These are phyloP conservation scores for Pipa parva DNA, from an alignment of 2,113 vertebrate genomes.

Conservation along the genomic window DNA sequence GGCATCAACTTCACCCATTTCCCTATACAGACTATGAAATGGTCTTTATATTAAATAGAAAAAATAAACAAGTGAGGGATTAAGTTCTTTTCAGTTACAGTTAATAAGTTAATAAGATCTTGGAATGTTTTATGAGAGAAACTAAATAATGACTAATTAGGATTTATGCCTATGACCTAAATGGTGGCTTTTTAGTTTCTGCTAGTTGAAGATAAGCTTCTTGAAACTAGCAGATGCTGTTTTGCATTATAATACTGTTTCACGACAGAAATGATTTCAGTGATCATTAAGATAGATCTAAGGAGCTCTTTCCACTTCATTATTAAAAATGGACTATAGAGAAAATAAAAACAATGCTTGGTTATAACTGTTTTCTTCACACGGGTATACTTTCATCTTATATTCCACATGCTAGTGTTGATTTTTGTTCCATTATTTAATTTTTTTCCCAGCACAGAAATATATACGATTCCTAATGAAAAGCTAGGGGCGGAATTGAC, in stretches of 20 bases:
- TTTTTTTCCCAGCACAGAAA: neutral
- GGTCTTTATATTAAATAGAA: neutral
- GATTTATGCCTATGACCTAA: conserved; percentile 18
- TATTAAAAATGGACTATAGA: neutral
- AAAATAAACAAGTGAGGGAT: conserved; percentile 3
- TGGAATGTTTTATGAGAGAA: conserved; percentile 20
- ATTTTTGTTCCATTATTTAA: neutral
- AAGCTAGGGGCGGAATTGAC: neutral
- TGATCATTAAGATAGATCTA: conserved; percentile 16
- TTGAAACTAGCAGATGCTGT: conserved; percentile 12
- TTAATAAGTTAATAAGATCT: conserved; percentile 27
- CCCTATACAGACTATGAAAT: neutral
- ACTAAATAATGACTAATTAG: conserved; percentile 30
- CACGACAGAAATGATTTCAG: conserved; percentile 12
- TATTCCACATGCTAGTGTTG: neutral
- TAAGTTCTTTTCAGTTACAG: conserved; percentile 10
- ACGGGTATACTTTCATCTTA: neutral
- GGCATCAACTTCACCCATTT: neutral
- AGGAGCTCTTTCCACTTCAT: neutral
- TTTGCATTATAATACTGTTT: conserved; percentile 29
- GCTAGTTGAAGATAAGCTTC: conserved; percentile 22
- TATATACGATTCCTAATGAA: neutral
- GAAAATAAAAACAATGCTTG: neutral
- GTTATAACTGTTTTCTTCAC: no score
- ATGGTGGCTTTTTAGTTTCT: conserved; percentile 23